Conservation (phyloP, 2,797 vertebrate genomes). For the Molossus alvarezi region DNA sequence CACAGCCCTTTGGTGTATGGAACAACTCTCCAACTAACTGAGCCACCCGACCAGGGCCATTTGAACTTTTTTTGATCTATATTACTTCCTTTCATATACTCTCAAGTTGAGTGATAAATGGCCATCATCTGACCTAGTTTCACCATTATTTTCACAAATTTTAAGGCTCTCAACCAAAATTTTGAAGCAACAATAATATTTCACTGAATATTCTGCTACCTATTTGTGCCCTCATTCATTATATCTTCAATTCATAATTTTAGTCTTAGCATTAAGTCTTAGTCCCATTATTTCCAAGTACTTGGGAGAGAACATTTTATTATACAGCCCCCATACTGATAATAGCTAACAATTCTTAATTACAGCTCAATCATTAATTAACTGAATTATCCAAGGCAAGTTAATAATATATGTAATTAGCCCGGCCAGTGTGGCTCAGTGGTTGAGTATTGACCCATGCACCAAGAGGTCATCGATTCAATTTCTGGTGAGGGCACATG, state of each 20-base stretch:
- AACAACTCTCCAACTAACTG: neutral
- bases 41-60: neutral
- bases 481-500: too few species aligned
- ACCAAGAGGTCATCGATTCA: too few species aligned
- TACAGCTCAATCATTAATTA: neutral
- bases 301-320: neutral
- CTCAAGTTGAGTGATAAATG: neutral
- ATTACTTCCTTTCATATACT: neutral
- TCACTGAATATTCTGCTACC: neutral
- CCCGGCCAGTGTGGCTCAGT: too few species aligned
- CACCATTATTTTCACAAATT: neutral
- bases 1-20: neutral
- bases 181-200: neutral
- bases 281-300: neutral
- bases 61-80: neutral
- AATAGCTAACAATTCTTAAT: neutral
- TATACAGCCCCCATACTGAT: neutral
- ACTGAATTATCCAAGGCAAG: neutral
- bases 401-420: constrained; percentile 13
- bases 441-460: too few species aligned
- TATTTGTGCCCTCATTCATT: neutral
- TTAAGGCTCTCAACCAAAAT: neutral
- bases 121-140: neutral
- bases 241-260: neutral
- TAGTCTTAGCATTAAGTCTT: neutral